Percentiles rank a stretch among this genome's conserved stretches.
Conservation (phyloP, 2,888 invertebrate genomes). For the Merodon equestris region DNA sequence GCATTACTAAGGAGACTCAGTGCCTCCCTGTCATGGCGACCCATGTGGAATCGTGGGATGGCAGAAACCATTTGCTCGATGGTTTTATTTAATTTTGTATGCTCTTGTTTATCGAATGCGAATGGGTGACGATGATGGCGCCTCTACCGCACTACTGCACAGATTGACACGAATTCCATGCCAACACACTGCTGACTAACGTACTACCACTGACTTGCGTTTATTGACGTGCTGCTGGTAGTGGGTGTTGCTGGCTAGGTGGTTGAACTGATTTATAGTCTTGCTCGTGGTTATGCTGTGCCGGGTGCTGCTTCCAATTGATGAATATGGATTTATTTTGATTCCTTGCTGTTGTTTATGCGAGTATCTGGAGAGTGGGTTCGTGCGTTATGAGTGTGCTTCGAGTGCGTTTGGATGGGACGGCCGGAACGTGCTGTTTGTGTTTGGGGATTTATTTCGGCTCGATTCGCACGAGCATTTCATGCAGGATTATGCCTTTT, state of each 20-base stretch:
- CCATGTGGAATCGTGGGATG: too few relatives aligned
- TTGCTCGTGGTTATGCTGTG: constrained; percentile 29
- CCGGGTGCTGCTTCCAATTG: constrained; percentile 36
- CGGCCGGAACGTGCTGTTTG: constrained; percentile 28
- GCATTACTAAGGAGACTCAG: constrained; percentile 55
- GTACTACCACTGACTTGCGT: too few relatives aligned
- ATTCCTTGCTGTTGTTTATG: constrained; percentile 35
- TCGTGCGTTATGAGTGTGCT: neutral
- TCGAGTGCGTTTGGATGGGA: constrained; percentile 8
- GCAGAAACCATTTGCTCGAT: constrained; percentile 61
- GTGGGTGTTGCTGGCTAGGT: constrained; percentile 27
- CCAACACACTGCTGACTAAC: too few relatives aligned
- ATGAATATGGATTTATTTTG: constrained; percentile 58
- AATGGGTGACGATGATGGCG: constrained; percentile 14
- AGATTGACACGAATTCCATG: constrained; percentile 53
- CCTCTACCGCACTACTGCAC: constrained; percentile 15
- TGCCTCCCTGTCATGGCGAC: too few relatives aligned
- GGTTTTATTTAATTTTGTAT: constrained; percentile 65
- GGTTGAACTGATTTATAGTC: constrained; percentile 63
- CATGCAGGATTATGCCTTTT: constrained; percentile 30
- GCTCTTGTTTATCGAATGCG: constrained; percentile 61
- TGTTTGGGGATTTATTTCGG: constrained; percentile 39
- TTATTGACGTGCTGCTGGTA: constrained; percentile 1
- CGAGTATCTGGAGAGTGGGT: neutral
- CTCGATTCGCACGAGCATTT: constrained; percentile 32